Evolutionary conservation across 2,113 vertebrate species (phyloP), one percentile per base, ranked within the genome.

Genomic region (Scolopax mira): DNA sequence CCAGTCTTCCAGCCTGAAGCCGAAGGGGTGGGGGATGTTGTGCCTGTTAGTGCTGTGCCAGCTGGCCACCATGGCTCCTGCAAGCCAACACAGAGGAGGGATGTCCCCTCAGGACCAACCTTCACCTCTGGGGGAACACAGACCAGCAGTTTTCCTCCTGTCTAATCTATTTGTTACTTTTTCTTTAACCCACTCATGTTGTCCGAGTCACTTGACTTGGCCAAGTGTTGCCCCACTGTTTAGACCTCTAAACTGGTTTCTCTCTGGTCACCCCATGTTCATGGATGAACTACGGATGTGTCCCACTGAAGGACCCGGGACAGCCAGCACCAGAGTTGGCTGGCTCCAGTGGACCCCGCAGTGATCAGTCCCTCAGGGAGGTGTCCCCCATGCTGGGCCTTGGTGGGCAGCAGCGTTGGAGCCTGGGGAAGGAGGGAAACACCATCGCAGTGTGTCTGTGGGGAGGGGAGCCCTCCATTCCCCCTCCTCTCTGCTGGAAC

Each of bases 281-380:
- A 28, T 19, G 0, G 0, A 5, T 18, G 46, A 64, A 10, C 35
- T 48, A 18, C 0, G 2, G 31, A 3, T 14, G 15, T 25, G 2
- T 30, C 18, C 18, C 52, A 6, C 11, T 5, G 71, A 24, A 39
- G 52, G 23, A 10, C 11, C 4, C 1, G 2, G 57, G 44, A 31
- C 41, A 12, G 4, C 1, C n/a, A 5, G 60, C 2, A 2, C 37
- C 0, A n/a, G n/a, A n/a, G n/a, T n/a, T n/a, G n/a, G n/a, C n/a
- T 0, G 2, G 58, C 37, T 28, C 51, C 51, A 3, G 27, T 17
- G 48, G 54, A 28, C 27, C 41, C 48, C 1, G 0, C 31, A 4
- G 41, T 0, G 22, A 21, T 39, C 0, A 1, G n/a, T 28, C 11
- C 16, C 55, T 9, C 3, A 0, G 24, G 30, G 27, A 22, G 22